Conservation (phyloP, 2,888 invertebrate genomes). For the Punctoribates punctum region DNA sequence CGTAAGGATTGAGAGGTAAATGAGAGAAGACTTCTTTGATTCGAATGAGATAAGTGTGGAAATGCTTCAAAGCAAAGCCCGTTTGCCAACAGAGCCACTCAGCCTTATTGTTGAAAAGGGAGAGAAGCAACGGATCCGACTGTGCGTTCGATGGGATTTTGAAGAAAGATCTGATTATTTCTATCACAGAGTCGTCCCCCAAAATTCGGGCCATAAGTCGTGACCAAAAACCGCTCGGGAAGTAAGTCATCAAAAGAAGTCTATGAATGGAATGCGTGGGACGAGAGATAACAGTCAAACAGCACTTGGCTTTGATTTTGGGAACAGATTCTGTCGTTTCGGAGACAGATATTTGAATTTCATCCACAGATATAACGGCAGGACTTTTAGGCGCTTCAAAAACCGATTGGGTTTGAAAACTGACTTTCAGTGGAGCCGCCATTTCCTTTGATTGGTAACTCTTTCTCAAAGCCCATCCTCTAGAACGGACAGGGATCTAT, state of each 20-base stretch:
- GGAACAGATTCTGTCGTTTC: background rate
- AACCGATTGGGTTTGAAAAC: constrained; percentile 34
- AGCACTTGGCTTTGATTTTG: background rate
- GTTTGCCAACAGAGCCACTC: constrained; percentile 94
- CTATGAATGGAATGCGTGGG: constrained; percentile 56
- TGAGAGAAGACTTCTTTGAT: constrained; percentile 73
- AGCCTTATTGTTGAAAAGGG: constrained; percentile 55
- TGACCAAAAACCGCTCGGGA: constrained; percentile 98
- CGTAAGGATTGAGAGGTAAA: constrained; percentile 56
- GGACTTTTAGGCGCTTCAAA: constrained; percentile 25
- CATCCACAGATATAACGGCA: background rate
- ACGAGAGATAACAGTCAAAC: constrained; percentile 38
- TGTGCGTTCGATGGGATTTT: constrained; percentile 66
- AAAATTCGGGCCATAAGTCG: constrained; percentile 84
- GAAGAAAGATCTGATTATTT: constrained; percentile 71
- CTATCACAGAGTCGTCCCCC: constrained; percentile 78
- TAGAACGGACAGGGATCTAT: constrained; percentile 63
- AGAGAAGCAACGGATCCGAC: constrained; percentile 53
- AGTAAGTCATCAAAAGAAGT: constrained; percentile 88
- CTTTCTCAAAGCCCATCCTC: constrained; percentile 64
- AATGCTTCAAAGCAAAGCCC: constrained; percentile 68
- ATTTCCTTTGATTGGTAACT: constrained; percentile 32
- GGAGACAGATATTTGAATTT: background rate
- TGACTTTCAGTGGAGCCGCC: background rate
- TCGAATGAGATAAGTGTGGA: constrained; percentile 52